These are phyloP conservation scores for Lepus timidus DNA, from an alignment of 2,113 vertebrate species.

Conservation along the genomic window DNA sequence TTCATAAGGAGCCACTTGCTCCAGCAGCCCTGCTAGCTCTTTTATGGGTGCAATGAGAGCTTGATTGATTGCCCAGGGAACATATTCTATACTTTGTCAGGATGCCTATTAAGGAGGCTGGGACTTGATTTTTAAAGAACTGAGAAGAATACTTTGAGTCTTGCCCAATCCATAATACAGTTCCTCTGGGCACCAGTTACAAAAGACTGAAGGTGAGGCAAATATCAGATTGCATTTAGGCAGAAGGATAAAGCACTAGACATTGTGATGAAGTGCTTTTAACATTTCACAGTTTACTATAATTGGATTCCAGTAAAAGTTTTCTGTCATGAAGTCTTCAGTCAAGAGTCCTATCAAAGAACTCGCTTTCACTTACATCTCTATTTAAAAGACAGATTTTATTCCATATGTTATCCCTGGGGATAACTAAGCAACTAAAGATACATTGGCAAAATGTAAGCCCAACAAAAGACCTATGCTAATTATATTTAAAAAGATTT, in stretches of 20 bases:
- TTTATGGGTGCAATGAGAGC: neutral
- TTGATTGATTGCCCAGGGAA: conserved; percentile 56
- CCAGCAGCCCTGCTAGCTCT: neutral
- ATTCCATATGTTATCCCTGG: conserved; percentile 52
- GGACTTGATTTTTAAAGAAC: conserved; percentile 51
- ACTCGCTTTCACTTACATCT: conserved; percentile 63
- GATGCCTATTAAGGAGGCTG: conserved; percentile 68
- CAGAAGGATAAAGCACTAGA: neutral
- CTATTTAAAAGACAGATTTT: conserved; percentile 58
- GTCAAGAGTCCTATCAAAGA: conserved; percentile 68
- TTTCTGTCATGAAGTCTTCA: conserved; percentile 65
- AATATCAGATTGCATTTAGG: conserved; percentile 57
- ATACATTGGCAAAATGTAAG: conserved; percentile 11
- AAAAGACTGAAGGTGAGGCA: conserved; percentile 52
- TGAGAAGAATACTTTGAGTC: neutral
- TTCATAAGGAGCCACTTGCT: neutral
- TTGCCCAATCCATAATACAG: conserved; percentile 31
- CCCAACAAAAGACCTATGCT: neutral
- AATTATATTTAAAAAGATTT: conserved; percentile 32
- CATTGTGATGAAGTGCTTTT: conserved; percentile 76
- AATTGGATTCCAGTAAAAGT: conserved; percentile 68
- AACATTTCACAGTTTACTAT: conserved; percentile 74
- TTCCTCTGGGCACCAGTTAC: conserved; percentile 58
- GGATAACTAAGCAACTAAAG: conserved; percentile 60
- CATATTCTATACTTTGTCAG: conserved; percentile 10